A percentile compares a stretch with the other conserved stretches of the same genome.
Evolutionary conservation across 2,113 vertebrate species (phyloP).

Genomic region (Balaenoptera acutorostrata): DNA sequence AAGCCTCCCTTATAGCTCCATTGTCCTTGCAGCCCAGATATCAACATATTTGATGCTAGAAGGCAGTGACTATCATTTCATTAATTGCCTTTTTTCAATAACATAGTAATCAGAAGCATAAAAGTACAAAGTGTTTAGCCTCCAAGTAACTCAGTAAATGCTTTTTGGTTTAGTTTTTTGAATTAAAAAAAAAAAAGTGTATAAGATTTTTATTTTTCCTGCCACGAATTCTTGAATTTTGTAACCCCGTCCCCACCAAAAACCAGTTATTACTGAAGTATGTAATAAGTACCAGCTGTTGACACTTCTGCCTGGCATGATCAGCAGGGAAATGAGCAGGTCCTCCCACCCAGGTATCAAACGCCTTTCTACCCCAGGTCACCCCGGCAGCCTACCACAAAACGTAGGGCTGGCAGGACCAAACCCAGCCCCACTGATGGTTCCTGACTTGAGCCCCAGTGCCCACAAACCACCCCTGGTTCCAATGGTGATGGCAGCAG

Average conservation of each 20-base stretch:
- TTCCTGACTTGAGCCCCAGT: constrained; percentile 74
- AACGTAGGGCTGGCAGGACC: constrained; percentile 62
- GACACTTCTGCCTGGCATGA: background rate
- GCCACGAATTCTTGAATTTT: background rate
- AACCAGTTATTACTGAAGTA: background rate
- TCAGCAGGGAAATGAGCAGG: background rate
- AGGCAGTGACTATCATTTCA: background rate
- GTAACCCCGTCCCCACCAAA: background rate
- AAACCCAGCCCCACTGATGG: constrained; percentile 65
- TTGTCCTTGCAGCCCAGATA: background rate
- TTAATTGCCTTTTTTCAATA: constrained; percentile 9
- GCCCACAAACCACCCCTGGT: constrained; percentile 80
- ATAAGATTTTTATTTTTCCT: background rate
- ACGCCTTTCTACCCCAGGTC: constrained; percentile 85
- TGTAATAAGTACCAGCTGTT: background rate
- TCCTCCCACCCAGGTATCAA: background rate
- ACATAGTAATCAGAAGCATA: background rate
- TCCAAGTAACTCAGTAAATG: background rate
- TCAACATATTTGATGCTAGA: background rate
- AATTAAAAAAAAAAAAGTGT: background rate
- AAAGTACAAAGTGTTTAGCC: background rate
- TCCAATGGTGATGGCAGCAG: constrained; percentile 82
- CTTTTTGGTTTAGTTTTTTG: background rate
- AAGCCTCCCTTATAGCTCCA: background rate
- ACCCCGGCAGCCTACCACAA: constrained; percentile 65